Conservation (phyloP, 2,113 vertebrate species). For the Menura novaehollandiae region DNA sequence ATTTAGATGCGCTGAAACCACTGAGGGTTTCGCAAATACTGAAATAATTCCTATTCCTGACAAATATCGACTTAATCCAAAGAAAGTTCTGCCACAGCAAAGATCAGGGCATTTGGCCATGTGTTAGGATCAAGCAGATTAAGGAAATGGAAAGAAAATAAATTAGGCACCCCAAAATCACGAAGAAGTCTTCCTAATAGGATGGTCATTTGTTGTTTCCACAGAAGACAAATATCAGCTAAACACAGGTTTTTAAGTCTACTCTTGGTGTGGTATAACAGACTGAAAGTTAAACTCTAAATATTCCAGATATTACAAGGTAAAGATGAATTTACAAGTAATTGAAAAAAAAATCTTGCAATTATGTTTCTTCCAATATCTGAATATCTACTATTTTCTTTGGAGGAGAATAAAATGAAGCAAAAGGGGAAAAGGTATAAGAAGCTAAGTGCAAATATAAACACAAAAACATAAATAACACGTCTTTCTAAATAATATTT, state of each 20-base stretch:
- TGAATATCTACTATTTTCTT: not conserved
- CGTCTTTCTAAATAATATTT: not conserved
- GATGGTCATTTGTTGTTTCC: not conserved
- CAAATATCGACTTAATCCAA: not conserved
- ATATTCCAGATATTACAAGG: not conserved
- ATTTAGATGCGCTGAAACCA: not conserved
- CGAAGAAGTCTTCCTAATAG: rapidly evolving
- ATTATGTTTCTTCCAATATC: not conserved
- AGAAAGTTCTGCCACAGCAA: not conserved
- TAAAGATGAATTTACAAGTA: not conserved
- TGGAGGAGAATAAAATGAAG: not conserved
- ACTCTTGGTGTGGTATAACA: not conserved
- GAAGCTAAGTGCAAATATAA: not conserved
- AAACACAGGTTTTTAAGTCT: not conserved
- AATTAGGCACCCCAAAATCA: not conserved
- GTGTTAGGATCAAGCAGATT: not conserved
- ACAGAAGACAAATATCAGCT: not conserved
- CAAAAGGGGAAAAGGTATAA: not conserved
- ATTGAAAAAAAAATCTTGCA: not conserved
- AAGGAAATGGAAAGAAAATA: not conserved
- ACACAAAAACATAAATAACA: not conserved
- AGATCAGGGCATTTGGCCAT: not conserved
- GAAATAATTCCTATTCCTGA: not conserved
- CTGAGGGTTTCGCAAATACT: not conserved
- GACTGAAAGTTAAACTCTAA: not conserved